Percentiles rank a stretch among this genome's conserved stretches.
Evolutionary conservation across 2,113 vertebrate species (phyloP).

Genomic region (Sinocyclocheilus anshuiensis): DNA sequence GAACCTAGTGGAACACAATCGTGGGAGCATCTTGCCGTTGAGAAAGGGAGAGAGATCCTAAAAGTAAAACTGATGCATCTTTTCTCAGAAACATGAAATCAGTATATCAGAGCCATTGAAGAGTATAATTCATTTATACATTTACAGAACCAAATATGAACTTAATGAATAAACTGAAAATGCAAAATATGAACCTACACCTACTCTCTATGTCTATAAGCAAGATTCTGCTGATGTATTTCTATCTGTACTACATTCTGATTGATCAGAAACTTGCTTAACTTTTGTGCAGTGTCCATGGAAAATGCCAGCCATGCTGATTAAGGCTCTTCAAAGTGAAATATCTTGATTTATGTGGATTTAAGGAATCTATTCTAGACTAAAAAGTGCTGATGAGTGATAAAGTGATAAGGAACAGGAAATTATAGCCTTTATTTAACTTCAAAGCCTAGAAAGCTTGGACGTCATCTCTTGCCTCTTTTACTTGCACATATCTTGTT

Average conservation of each 20-base stretch:
- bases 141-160: neutral
- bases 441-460: neutral
- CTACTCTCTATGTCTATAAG: neutral
- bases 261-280: neutral
- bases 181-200: neutral
- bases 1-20: neutral
- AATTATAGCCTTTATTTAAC: neutral
- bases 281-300: neutral
- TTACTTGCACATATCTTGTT: neutral
- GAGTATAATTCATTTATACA: neutral
- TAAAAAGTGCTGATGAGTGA: neutral
- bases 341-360: neutral
- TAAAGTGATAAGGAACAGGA: neutral
- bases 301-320: neutral
- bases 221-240: neutral
- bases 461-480: neutral
- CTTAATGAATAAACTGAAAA: neutral
- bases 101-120: neutral
- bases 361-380: neutral
- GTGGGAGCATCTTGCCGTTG: neutral
- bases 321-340: neutral
- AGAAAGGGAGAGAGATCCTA: neutral
- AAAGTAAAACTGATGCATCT: neutral
- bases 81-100: neutral
- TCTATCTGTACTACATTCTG: neutral